These are phyloP conservation scores for Nephrotoma appendiculata DNA, from an alignment of 2,888 invertebrate genomes.

Conservation along the genomic window DNA sequence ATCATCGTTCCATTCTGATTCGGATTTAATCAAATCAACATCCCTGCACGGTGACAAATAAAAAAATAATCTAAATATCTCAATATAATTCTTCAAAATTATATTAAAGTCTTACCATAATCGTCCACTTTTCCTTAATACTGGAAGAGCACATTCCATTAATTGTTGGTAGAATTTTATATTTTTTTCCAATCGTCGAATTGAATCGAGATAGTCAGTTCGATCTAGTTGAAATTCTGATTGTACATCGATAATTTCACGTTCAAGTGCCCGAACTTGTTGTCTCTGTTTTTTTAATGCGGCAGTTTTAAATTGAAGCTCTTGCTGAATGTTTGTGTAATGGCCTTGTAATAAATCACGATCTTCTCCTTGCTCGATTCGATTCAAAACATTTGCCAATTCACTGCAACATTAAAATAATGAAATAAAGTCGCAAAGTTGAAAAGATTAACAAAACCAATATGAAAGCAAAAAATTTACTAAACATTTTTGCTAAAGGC, in stretches of 20 bases:
- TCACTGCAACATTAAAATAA: constrained; percentile 28
- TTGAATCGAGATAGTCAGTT: constrained; percentile 70
- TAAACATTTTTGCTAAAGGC: no score
- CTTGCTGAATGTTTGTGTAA: constrained; percentile 64
- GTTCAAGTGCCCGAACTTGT: constrained; percentile 49
- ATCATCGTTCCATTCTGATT: constrained; percentile 63
- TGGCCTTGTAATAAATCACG: constrained; percentile 53
- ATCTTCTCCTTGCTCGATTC: constrained; percentile 52
- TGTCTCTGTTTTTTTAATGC: constrained; percentile 47
- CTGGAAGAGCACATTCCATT: constrained; percentile 49
- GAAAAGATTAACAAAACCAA: no score
- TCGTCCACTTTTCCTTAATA: constrained; percentile 57
- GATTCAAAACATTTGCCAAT: constrained; percentile 40
- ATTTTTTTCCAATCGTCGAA: constrained; percentile 55
- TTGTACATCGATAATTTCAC: constrained; percentile 62
- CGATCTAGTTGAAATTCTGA: constrained; percentile 69
- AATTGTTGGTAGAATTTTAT: constrained; percentile 50
- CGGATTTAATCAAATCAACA: constrained; percentile 49
- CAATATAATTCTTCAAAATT: not conserved
- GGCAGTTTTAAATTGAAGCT: constrained; percentile 56
- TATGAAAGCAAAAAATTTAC: no score
- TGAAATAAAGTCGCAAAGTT: no score
- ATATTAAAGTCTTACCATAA: constrained; percentile 37
- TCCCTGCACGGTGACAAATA: constrained; percentile 34
- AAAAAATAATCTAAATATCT: not conserved